Evolutionary conservation across 2,113 vertebrate species (phyloP), one percentile per base, ranked within the genome.

Genomic region (Isurus oxyrinchus): DNA sequence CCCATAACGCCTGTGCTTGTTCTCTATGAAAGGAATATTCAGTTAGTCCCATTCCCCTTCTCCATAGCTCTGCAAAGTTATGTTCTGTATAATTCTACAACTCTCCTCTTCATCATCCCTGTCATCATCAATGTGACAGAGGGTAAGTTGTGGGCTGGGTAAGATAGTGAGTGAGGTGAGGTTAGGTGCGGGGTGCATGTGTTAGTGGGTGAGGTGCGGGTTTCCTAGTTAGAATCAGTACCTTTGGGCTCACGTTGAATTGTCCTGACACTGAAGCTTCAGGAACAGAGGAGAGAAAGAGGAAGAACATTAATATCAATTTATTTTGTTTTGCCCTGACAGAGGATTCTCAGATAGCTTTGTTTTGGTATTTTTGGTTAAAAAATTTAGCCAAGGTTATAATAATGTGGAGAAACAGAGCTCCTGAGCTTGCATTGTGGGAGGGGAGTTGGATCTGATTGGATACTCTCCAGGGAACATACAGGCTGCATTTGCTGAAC

Each of bases 401-500:
- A 93, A 93, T 91, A 4, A 25, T 59, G 2, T 4, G 35, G 59
- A 53, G 13, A 59, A 59, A 57, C 5, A 91, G 55, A 91, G 3
- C 23, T 25, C 27, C 25, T 63, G 31, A 94, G 5, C 16, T 40
- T n/a, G 35, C 13, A 13, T 3, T 44, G 81, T 40, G 16, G 40
- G n/a, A 10, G 59, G 59, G 55, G 63, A 19, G 16, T 40, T 40
- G n/a, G 16, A 6, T 31, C 90, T 23, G 90, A 63, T 61, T 4
- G 0, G 16, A n/a, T 8, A 4, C 35, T 94, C 90, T 61, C 90
- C 90, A 0, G n/a, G 57, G 90, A 40, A 21, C 35, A 19, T n/a
- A 23, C 53, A 7, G 90, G 57, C 59, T 63, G 90, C 40, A 93
- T 93, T 93, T 93, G 90, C 90, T 93, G 57, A 94, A 63, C 57